Percentiles rank a stretch among this genome's conserved stretches.
Evolutionary conservation across 2,797 vertebrate genomes (phyloP).

Genomic region (Triplophysa bombifrons): DNA sequence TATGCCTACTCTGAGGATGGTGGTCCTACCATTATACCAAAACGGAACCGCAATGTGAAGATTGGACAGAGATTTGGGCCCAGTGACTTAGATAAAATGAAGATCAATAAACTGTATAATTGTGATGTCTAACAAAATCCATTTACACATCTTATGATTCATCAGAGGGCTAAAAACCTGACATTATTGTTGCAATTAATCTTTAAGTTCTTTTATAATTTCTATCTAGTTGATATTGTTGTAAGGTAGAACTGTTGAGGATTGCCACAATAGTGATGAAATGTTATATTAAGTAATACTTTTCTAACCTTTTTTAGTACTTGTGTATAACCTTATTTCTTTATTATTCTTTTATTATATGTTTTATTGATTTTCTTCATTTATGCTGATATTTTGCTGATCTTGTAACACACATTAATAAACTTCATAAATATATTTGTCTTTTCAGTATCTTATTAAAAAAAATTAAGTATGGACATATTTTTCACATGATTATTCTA

Average conservation of each 20-base stretch:
- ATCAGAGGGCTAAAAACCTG: background rate
- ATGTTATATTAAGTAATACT: background rate
- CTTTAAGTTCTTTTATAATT: background rate
- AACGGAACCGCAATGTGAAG: conserved; percentile 63
- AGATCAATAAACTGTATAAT: conserved; percentile 80
- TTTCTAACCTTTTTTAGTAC: background rate
- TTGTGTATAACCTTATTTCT: conserved; percentile 1
- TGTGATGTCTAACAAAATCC: conserved; percentile 67
- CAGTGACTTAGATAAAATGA: conserved; percentile 75
- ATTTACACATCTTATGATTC: background rate
- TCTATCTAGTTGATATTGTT: background rate
- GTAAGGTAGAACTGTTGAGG: background rate
- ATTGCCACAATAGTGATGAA: background rate
- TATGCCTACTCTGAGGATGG: conserved; percentile 78
- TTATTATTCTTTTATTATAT: background rate
- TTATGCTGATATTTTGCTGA: background rate
- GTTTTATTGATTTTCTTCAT: too few species aligned
- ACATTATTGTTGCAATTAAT: conserved; percentile 4
- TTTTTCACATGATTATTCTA: too few species aligned
- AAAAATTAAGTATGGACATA: too few species aligned
- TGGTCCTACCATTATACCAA: conserved; percentile 74
- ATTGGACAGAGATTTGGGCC: conserved; percentile 71
- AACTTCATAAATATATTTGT: background rate
- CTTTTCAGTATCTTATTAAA: background rate
- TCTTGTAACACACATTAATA: background rate